These are phyloP conservation scores for Stenopsyche tienmushanensis DNA, from an alignment of 1,140 invertebrate species.

Conservation along the genomic window DNA sequence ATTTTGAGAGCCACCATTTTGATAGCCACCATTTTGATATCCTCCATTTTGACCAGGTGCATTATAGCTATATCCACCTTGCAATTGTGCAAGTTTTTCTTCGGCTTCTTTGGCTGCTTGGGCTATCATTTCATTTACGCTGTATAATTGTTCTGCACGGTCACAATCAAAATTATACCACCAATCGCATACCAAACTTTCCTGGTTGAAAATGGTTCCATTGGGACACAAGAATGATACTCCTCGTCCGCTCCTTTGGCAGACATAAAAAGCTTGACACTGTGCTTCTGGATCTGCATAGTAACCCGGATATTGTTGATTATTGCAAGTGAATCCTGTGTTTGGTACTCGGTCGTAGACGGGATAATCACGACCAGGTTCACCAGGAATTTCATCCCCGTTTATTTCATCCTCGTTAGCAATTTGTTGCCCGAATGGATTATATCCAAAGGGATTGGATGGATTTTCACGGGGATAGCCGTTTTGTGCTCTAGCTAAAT, in stretches of 20 bases:
- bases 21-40: constrained; percentile 59
- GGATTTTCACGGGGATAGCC: constrained; percentile 40
- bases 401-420: background rate
- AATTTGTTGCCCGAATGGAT: constrained; percentile 8
- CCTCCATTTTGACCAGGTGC: constrained; percentile 44
- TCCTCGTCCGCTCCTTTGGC: constrained; percentile 52
- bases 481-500: constrained; percentile 24
- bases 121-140: constrained; percentile 16
- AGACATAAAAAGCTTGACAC: constrained; percentile 58
- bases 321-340: constrained; percentile 58
- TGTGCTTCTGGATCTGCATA: constrained; percentile 55
- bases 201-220: constrained; percentile 61
- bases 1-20: constrained; percentile 44
- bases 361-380: constrained; percentile 61
- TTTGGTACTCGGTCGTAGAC: constrained; percentile 58
- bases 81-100: background rate
- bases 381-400: constrained; percentile 21
- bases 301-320: constrained; percentile 54
- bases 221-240: constrained; percentile 60
- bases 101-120: constrained; percentile 2
- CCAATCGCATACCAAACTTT: constrained; percentile 58
- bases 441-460: constrained; percentile 29
- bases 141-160: constrained; percentile 40
- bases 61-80: constrained; percentile 13
- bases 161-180: constrained; percentile 58